phyloP scores from a whole-genome alignment of 2,113 vertebrate genomes.

The Tenebrosternarchus preto region DNA sequence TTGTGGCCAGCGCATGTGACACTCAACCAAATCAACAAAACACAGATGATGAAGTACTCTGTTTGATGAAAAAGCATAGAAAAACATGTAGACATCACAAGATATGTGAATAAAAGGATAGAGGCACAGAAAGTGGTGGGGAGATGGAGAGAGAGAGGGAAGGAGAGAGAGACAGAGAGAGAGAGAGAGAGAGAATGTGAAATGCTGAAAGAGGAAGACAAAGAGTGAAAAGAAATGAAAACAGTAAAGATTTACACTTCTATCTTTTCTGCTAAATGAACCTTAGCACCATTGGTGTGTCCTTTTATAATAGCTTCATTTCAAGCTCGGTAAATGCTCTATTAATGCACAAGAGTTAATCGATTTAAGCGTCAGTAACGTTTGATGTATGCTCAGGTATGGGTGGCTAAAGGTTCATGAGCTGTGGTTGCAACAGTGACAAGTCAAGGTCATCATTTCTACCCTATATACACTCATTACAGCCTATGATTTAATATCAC shows the following conservation, averaged over 20 bases:
- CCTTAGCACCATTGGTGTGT: conserved; percentile 10
- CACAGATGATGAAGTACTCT: conserved; percentile 19
- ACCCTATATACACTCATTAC: neutral
- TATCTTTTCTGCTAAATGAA: conserved; percentile 28
- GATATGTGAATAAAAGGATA: neutral
- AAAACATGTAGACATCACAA: neutral
- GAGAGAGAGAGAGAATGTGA: neutral
- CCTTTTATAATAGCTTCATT: conserved; percentile 31
- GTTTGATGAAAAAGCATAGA: conserved; percentile 3
- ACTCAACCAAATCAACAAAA: conserved; percentile 31
- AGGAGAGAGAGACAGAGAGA: neutral
- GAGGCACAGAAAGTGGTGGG: neutral
- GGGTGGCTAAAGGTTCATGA: conserved; percentile 1
- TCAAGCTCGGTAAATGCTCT: conserved; percentile 33
- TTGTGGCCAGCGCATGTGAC: conserved; percentile 22
- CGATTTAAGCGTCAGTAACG: conserved; percentile 2
- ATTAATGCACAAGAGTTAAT: conserved; percentile 22
- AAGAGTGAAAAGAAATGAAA: conserved; percentile 1
- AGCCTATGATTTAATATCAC: neutral
- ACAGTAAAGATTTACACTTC: conserved; percentile 21
- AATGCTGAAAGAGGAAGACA: neutral
- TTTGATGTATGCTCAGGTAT: conserved; percentile 14
- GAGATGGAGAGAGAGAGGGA: neutral
- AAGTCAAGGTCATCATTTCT: conserved; percentile 14
- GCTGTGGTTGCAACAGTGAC: neutral